Conservation (phyloP, 2,113 vertebrate species). For the Halichoerus grypus region DNA sequence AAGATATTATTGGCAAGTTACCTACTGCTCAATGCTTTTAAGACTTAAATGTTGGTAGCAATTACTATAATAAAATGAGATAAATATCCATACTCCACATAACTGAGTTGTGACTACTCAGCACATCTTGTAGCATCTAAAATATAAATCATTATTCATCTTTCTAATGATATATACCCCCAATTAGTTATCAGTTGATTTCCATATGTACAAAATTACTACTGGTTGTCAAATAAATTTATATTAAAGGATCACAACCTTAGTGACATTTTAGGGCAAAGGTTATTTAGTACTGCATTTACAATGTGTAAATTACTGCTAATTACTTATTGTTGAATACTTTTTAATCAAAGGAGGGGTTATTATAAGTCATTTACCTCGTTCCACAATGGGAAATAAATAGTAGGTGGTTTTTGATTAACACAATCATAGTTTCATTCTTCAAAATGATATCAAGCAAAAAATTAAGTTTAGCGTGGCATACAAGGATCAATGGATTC, state of each 20-base stretch:
- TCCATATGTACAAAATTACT: background rate
- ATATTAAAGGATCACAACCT: background rate
- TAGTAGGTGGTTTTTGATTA: background rate
- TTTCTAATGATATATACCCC: background rate
- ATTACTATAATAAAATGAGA: background rate
- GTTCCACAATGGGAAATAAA: background rate
- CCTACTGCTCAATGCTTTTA: background rate
- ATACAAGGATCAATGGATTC: background rate
- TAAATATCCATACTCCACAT: background rate
- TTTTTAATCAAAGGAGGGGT: background rate
- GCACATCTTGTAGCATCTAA: background rate
- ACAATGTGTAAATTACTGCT: background rate
- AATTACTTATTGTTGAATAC: background rate
- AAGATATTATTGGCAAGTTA: background rate
- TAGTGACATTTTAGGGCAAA: background rate
- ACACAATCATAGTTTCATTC: background rate
- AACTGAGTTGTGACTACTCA: background rate
- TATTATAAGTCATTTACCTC: background rate
- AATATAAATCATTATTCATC: background rate
- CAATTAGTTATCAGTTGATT: background rate
- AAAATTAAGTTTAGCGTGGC: background rate
- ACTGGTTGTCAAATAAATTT: background rate
- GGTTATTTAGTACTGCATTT: background rate
- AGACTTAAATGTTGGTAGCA: background rate
- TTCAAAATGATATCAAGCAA: background rate